These are phyloP conservation scores for Ianthella basta DNA, from an alignment of 37 sponge, comb jelly and placozoan genomes.

Conservation along the genomic window DNA sequence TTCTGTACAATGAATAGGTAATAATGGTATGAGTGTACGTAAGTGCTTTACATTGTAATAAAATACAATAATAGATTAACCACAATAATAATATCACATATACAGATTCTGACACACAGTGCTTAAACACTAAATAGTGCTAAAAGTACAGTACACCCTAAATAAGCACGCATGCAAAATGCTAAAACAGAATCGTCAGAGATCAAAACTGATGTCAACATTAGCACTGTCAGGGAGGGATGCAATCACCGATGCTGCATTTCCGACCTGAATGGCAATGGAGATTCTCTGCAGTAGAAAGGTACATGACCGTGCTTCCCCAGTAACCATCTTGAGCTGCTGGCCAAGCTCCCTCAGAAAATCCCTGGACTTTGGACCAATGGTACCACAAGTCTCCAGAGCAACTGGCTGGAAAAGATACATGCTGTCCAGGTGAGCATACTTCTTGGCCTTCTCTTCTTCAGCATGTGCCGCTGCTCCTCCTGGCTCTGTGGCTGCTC, in stretches of 20 bases:
- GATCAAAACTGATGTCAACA: too few species aligned
- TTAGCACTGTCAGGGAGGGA: too few species aligned
- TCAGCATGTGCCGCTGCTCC: constrained; percentile 5
- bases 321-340: not conserved
- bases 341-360: constrained; percentile 5
- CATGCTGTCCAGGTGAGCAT: not conserved
- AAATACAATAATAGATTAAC: too few species aligned
- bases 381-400: constrained; percentile 21
- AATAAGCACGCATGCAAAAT: too few species aligned
- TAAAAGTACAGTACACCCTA: too few species aligned
- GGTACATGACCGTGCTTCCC: not conserved
- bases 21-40: too few species aligned
- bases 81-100: too few species aligned
- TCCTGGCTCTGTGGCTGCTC: not conserved
- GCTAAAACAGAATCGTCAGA: too few species aligned
- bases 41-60: too few species aligned
- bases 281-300: constrained; percentile 1
- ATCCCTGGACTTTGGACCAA: not conserved
- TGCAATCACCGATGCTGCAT: not conserved
- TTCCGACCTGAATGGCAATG: constrained; percentile 25
- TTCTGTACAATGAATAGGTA: too few species aligned
- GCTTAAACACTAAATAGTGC: too few species aligned
- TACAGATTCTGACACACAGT: too few species aligned
- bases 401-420: constrained; percentile 17
- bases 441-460: constrained; percentile 18